A percentile compares a stretch with the other conserved stretches of the same genome.
Conservation (phyloP, 2,797 vertebrate genomes). For the Leptatherina wallacei region DNA sequence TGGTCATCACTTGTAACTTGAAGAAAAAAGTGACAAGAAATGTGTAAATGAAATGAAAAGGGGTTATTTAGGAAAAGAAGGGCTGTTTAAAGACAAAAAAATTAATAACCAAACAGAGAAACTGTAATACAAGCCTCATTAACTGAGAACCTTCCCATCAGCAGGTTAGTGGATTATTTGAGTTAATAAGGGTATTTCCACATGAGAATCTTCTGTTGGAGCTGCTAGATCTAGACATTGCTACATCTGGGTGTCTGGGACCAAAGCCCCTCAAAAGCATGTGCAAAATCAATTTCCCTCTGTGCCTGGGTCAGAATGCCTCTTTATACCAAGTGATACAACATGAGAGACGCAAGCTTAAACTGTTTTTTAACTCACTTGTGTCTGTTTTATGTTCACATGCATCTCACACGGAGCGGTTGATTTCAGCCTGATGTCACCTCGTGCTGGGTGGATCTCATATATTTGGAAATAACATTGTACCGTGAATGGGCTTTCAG, state of each 20-base stretch:
- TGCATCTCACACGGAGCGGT: conserved; percentile 30
- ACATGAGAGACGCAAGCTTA: conserved; percentile 27
- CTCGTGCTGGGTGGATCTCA: conserved; percentile 58
- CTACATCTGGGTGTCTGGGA: conserved; percentile 65
- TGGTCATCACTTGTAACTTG: background rate
- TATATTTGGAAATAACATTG: conserved; percentile 48
- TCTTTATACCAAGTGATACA: conserved; percentile 51
- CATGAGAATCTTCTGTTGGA: conserved; percentile 45
- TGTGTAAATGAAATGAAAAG: background rate
- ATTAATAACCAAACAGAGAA: background rate
- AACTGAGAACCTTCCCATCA: conserved; percentile 25
- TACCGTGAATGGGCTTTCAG: conserved; percentile 29
- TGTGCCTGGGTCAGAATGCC: conserved; percentile 50
- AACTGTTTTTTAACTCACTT: conserved; percentile 18
- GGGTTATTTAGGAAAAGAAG: background rate
- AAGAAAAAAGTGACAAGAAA: background rate
- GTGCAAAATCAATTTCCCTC: conserved; percentile 66
- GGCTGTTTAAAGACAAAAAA: background rate
- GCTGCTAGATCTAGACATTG: conserved; percentile 59
- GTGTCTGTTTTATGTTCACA: conserved; percentile 33
- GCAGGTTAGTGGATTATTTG: conserved; percentile 45
- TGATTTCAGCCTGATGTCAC: conserved; percentile 41
- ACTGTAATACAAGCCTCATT: conserved; percentile 13
- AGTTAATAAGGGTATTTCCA: conserved; percentile 59
- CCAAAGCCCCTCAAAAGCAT: conserved; percentile 59